Evolutionary conservation across 1,140 invertebrate species (phyloP).

Genomic region (Chlorops oryzae): DNA sequence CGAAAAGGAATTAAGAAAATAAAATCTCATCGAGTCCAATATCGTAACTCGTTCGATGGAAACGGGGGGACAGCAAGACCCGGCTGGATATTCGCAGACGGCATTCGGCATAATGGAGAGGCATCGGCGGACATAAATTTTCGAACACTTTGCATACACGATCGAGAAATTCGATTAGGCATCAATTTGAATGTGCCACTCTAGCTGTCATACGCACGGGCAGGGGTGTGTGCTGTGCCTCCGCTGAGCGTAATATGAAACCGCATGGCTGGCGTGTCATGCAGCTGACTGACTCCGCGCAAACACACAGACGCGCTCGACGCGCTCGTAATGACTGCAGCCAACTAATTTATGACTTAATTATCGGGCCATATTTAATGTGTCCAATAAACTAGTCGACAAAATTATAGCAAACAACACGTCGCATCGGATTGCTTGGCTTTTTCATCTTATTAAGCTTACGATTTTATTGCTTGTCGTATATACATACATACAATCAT

Average conservation of each 20-base stretch:
- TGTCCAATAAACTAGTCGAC: slow-evolving; percentile 48
- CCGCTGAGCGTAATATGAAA: too few relatives aligned
- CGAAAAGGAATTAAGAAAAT: too few relatives aligned
- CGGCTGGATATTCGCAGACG: neutral
- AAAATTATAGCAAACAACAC: slow-evolving; percentile 40
- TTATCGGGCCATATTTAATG: slow-evolving; percentile 49
- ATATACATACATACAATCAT: too few relatives aligned
- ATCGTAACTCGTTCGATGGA: slow-evolving; percentile 31
- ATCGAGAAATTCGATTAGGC: slow-evolving; percentile 46
- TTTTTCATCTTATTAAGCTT: too few relatives aligned
- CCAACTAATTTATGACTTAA: slow-evolving; percentile 49
- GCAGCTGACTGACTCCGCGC: too few relatives aligned
- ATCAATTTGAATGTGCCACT: slow-evolving; percentile 45
- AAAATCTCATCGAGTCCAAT: too few relatives aligned
- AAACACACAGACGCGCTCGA: too few relatives aligned
- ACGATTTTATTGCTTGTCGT: too few relatives aligned
- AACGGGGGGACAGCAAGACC: neutral
- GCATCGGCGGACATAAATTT: neutral
- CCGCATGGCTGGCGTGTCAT: too few relatives aligned
- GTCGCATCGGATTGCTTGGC: too few relatives aligned
- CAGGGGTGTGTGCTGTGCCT: too few relatives aligned
- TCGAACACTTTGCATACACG: slow-evolving; percentile 41
- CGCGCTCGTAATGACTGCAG: slow-evolving; percentile 28
- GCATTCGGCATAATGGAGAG: slow-evolving; percentile 4
- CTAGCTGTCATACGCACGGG: too few relatives aligned